Base-by-base conservation (phyloP, 2,797 vertebrate genomes). In the Florisuga fusca region DNA sequence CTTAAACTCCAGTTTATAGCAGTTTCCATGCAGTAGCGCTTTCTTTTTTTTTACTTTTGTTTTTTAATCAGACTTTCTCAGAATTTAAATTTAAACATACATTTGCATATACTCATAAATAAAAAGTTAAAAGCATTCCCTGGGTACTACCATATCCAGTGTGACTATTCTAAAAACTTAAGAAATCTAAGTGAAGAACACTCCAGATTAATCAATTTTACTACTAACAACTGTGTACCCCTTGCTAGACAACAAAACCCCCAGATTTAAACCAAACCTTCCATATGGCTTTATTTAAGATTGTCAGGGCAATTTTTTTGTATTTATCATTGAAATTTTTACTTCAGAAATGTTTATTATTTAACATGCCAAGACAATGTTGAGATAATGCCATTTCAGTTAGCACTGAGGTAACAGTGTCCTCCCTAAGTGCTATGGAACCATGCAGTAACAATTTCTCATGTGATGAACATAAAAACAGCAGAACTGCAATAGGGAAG, bases 361-460 rank as follows among this genome's bases (percentile, higher is more conserved):
- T 78, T 71, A 43, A 62, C n/a, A 76, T 10, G 26, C 4, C 46
- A 63, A 45, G 22, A 50, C 25, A 54, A 18, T 7, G 26, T 22
- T 76, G 59, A 73, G 57, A 77, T 22, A 25, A 27, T 2, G 41
- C 6, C 17, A 25, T 33, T 91, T 53, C 50, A 57, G 68, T 67
- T n/a, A 61, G 15, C 0, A 0, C 9, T 4, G 4, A 5, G 3
- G 51, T 33, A 62, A 51, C 38, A 13, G 33, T 15, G 29, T 34
- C 41, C 29, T 46, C 58, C 33, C 27, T 22, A 34, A n/a, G 31
- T 20, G 38, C 43, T 41, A 13, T 38, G 59, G 87, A 87, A 58
- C 31, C 31, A n/a, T 2, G 36, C 5, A 57, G 0, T 6, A 68
- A 53, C 22, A 25, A 34, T 33, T 72, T 38, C 23, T 78, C 61